phyloP scores from a whole-genome alignment of 37 sponge, comb jelly and placozoan species.

The Diacarnus erythraeanus region DNA sequence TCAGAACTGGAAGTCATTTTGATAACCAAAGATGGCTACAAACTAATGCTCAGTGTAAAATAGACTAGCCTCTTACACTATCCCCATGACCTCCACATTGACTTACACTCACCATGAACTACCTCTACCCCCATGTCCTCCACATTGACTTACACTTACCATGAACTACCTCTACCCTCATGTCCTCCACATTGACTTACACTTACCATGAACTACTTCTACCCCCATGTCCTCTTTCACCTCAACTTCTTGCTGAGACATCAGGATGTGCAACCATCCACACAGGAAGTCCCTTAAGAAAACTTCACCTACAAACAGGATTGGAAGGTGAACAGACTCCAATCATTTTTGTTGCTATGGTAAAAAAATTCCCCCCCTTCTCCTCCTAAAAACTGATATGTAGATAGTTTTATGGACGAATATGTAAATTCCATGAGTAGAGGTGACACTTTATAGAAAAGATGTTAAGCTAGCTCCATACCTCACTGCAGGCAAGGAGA shows the following conservation, averaged over 20 bases:
- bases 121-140: background rate
- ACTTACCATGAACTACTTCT: background rate
- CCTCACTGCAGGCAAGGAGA: background rate
- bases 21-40: no score
- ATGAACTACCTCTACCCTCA: background rate
- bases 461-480: background rate
- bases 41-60: no score
- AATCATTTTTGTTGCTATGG: no score
- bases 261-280: background rate
- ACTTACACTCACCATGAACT: slow-evolving; percentile 4
- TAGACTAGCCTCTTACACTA: background rate
- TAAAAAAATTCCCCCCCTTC: no score
- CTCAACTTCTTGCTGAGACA: background rate
- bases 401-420: no score
- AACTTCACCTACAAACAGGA: background rate
- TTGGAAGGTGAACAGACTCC: no score
- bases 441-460: no score
- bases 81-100: background rate
- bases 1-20: no score
- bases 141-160: no score
- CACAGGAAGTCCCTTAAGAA: slow-evolving; percentile 2
- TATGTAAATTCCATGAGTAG: no score
- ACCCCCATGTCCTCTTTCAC: background rate
- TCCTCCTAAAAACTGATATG: no score
- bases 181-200: background rate